Base-by-base conservation (phyloP, 2,113 vertebrate species). In the Gadus chalcogrammus region DNA sequence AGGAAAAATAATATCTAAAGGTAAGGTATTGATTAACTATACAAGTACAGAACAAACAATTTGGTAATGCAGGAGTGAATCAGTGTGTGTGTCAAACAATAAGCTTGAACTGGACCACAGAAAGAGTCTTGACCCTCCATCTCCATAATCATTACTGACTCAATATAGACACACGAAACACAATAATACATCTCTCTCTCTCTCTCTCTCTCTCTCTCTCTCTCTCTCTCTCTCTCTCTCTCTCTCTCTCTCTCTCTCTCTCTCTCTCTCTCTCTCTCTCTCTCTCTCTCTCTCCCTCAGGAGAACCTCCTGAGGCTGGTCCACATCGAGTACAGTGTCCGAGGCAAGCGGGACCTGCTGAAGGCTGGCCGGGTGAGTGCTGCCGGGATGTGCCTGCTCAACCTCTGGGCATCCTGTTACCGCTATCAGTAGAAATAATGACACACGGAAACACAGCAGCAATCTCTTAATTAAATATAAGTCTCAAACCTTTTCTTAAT, bases 231-330 rank as follows among this genome's bases (percentile, higher is more conserved):
- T 60, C 18, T 63, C 24, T 61, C 81, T 24, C 17, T 69, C 20
- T 73, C 68, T 82, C 73, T 68, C 72, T 62, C 52, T 71, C 35
- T 53, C 69, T 61, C 7, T 56, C 56, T 60, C 18, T 63, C 24
- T 61, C 81, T 69, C 20, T 73, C 68, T 82, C 73, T 68, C 72
- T 62, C 52, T 71, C 16, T 69, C 20, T 73, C 68, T 82, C 72
- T 68, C 72, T 62, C 42, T 71, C 35, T 53, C 69, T 60, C 7
- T 56, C 56, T 60, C n/a, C 61, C 24, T 61, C 81, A 99, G 97
- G 97, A 98, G 91, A 99, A 97, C 81, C 71, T 99, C 80, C 94
- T 98, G 90, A 96, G 96, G 77, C 90, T 99, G 89, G 94, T 98
- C 75, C 95, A 98, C 84, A 96, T 99, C 5, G 95, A 98, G 76